Evolutionary conservation across 2,797 vertebrate species (phyloP), one percentile per base, ranked within the genome.

Genomic region (Hydrolagus colliei): DNA sequence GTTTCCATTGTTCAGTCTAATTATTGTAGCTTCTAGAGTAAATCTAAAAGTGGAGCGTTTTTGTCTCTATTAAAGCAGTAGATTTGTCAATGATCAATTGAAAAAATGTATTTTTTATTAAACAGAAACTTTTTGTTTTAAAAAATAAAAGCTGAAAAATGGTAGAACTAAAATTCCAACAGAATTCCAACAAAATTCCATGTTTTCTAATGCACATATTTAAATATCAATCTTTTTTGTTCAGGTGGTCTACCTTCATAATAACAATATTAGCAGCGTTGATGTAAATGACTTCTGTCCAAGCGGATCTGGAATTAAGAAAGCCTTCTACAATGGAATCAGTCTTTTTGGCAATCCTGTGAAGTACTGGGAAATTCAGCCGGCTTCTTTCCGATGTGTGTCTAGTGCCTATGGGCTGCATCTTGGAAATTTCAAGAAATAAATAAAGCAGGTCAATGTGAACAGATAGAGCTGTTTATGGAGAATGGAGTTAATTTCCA

Each of bases 281-380:
- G 97, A 96, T 87, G 91, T 96, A 90, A 97, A 99, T n/a, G 98
- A 98, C 88, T 98, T 99, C 93, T 99, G 98, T 61, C 96, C 97
- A 14, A 89, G 87, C 0, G 91, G 89, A 73, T 71, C 90, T 9
- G 92, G 92, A 84, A 90, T 89, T 88, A 99, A 97, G 94, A 99
- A 98, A 93, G 92, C 93, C 0, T 89, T 95, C 87, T 99, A 97
- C 89, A 96, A 93, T 0, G 96, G 96, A 84, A 98, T 99, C 90
- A 99, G 98, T 87, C 95, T 99, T 90, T 99, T 96, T 87, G 95
- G 96, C 86, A 99, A 99, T 86, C 96, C 97, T 0, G 93, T 98
- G 13, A 98, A 97, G 89, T 96, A 97, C 91, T 97, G 97, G 98
- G 94, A 97, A 89, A 92, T 99, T 68, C 96, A 96, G 89, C 97